These are phyloP conservation scores for Biston stratarius DNA, from an alignment of 2,888 invertebrate species.

Conservation along the genomic window DNA sequence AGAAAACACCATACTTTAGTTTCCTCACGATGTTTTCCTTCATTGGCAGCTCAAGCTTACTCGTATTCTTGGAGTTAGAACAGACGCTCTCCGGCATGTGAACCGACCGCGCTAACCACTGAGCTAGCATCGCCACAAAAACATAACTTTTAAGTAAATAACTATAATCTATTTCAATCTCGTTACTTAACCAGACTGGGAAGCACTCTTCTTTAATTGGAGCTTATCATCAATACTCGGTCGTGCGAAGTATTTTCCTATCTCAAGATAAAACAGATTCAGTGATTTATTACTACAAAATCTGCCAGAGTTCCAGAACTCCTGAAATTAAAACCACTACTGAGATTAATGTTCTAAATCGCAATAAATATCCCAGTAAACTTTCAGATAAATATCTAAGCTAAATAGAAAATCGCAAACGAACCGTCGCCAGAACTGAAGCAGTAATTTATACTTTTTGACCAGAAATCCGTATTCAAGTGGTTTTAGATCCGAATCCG, in stretches of 20 bases:
- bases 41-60: too few relatives aligned
- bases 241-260: slow-evolving; percentile 5
- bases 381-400: not conserved
- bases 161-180: too few relatives aligned
- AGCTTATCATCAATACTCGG: slow-evolving; percentile 2
- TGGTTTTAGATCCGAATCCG: too few relatives aligned
- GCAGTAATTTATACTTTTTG: slow-evolving; percentile 18
- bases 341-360: slow-evolving; percentile 29
- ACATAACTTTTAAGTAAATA: too few relatives aligned
- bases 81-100: too few relatives aligned
- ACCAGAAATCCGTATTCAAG: not conserved
- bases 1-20: too few relatives aligned
- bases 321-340: slow-evolving; percentile 33
- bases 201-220: slow-evolving; percentile 12
- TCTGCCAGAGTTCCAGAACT: slow-evolving; percentile 16
- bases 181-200: not conserved
- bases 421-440: slow-evolving; percentile 6
- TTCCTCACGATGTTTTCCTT: too few relatives aligned
- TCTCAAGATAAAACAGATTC: slow-evolving; percentile 11
- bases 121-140: too few relatives aligned
- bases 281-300: slow-evolving; percentile 25
- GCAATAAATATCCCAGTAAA: slow-evolving; percentile 25
- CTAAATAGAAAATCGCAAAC: slow-evolving; percentile 18
- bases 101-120: too few relatives aligned
- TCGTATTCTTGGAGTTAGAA: too few relatives aligned